Base-by-base conservation (phyloP, 2,797 vertebrate genomes). In the Dryobates pubescens region DNA sequence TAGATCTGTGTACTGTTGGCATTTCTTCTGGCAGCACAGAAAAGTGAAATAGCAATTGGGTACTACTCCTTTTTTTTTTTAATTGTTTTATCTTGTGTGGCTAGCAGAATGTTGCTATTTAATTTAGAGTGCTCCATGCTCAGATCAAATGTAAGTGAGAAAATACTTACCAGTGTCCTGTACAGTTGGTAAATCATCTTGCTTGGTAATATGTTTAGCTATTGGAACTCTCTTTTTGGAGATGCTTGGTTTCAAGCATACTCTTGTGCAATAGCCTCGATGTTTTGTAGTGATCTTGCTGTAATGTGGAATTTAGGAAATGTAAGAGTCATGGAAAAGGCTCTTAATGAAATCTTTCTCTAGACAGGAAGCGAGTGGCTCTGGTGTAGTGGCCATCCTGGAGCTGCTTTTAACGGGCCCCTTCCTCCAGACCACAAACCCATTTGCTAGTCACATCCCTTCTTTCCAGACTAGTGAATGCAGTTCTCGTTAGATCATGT, bases 281-380 rank as follows among this genome's bases (percentile, higher is more conserved):
- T 34, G 49, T 88, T 94, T 89, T 63, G 53, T 38, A 81, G 88
- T 43, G 45, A 83, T 87, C 91, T 89, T 94, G 79, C 73, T 85
- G 90, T 84, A 68, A 63, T 78, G 45, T 90, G 92, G 89, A 86
- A 76, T 96, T 96, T 96, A 68, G 93, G 89, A 94, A 97, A 94
- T 89, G 51, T 34, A 43, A 64, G 81, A 69, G 77, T 93, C 86
- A 49, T 80, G 72, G 71, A 84, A 89, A 78, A 89, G 88, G 80
- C 61, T 93, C 78, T 76, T 64, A 24, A 68, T 61, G 78, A 73
- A 76, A 74, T 16, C 86, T 80, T 63, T 79, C 61, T 58, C 13
- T 38, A 82, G 94, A 63, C 72, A 93, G 95, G 92, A 95, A 95
- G 90, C 23, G 19, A 69, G 67, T 68, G 88, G 24, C 70, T 74